Base-by-base conservation (phyloP, 2,888 invertebrate species). In the Hypomecis punctinalis region DNA sequence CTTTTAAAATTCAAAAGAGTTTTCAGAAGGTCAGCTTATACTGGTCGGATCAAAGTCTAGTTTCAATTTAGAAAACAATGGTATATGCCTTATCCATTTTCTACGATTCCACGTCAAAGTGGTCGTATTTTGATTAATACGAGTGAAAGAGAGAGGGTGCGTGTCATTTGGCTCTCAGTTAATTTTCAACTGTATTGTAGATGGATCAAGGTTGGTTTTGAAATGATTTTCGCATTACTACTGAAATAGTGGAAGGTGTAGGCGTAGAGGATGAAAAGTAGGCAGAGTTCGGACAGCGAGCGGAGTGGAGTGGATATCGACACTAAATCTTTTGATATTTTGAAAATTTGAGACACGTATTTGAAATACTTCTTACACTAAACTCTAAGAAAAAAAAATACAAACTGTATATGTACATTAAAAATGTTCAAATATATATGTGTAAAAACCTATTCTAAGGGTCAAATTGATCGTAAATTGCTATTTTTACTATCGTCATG, bases 61-160 rank as follows among this genome's bases (percentile, higher is more conserved):
- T 91, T 92, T 91, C 92, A 92, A 93, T 92, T 92, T 92, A 87
- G 86, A 83, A 90, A 90, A 93, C 93, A 93, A 93, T 91, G 83
- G 63, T 48, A 67, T 70, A 72, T 73, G 68, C 90, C 91, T 90
- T 92, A 92, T 91, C 93, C 92, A 92, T 91, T 91, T 90, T 88
- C 91, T 86, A 85, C 87, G 86, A 90, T 88, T 91, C 91, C 81
- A 89, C 89, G 93, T 92, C 92, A 93, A 92, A 91, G 90, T 90
- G 88, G 89, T 86, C 82, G 87, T 90, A 91, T 92, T 92, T 91
- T 93, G 92, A 93, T 93, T 93, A 93, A 92, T 92, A 90, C 86
- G 91, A 86, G 90, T 80, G 89, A 92, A 89, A 91, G 90, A 90
- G 92, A 92, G 89, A 63, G 65, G 87, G 86, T 88, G 87, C 87